Conservation (phyloP, 2,113 vertebrate species). For the Agapornis roseicollis region DNA sequence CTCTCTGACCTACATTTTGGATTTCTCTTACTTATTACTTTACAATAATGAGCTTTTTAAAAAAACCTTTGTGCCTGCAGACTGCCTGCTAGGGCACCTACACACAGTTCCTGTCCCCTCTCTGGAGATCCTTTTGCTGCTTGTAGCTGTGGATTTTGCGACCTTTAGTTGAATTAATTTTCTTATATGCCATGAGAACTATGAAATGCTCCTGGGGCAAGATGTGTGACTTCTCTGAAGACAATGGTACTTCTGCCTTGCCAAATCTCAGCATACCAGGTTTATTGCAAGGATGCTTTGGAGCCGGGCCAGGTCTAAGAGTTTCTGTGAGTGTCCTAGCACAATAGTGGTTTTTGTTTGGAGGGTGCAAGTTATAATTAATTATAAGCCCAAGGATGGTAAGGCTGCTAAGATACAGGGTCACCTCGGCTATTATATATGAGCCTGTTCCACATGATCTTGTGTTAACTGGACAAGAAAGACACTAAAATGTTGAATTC, state of each 20-base stretch:
- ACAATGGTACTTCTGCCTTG: background rate
- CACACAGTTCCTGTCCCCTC: rapidly evolving
- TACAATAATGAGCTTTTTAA: background rate
- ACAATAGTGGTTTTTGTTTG: background rate
- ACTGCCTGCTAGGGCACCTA: background rate
- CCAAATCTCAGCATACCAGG: background rate
- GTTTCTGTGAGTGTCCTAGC: background rate
- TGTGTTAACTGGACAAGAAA: background rate
- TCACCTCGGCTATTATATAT: background rate
- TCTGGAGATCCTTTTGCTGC: background rate
- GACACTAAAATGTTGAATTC: background rate
- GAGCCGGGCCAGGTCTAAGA: background rate
- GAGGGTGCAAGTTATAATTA: background rate
- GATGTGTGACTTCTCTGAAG: background rate
- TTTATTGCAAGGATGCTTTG: background rate
- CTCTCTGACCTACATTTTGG: background rate
- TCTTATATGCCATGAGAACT: background rate
- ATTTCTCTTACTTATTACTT: background rate
- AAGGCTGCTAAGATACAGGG: background rate
- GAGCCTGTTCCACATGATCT: background rate
- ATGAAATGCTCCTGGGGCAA: background rate
- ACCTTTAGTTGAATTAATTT: background rate
- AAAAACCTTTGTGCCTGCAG: background rate
- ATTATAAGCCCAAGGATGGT: background rate
- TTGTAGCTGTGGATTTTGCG: background rate